Evolutionary conservation across 2,888 invertebrate species (phyloP).

Genomic region (Tipula unca): DNA sequence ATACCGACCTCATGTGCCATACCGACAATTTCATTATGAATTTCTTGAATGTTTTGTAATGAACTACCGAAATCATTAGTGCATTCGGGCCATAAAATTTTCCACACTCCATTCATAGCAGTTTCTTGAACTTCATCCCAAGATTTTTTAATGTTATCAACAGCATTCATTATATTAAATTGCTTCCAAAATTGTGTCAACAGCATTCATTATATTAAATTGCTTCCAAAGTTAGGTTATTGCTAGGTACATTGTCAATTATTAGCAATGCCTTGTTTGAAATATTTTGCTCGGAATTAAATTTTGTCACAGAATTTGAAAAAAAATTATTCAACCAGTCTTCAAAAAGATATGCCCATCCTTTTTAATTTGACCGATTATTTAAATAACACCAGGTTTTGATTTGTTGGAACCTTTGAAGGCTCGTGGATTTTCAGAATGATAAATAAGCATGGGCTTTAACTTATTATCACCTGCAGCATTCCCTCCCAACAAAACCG

Average conservation of each 20-base stretch:
- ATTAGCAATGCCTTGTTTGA: background rate
- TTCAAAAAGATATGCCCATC: background rate
- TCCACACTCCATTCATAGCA: background rate
- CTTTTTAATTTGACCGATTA: background rate
- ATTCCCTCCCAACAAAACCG: too few relatives aligned
- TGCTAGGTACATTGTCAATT: background rate
- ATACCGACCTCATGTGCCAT: too few relatives aligned
- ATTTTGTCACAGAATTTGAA: background rate
- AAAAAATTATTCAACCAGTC: too few relatives aligned
- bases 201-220: background rate
- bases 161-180: too few relatives aligned
- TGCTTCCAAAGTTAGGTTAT: too few relatives aligned
- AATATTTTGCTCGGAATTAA: background rate
- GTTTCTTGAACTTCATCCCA: background rate
- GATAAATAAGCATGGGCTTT: background rate
- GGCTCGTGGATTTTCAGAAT: too few relatives aligned
- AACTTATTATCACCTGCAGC: background rate
- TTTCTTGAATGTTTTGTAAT: too few relatives aligned
- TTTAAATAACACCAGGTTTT: background rate
- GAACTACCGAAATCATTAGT: too few relatives aligned
- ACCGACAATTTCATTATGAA: too few relatives aligned
- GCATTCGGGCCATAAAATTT: too few relatives aligned
- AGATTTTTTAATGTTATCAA: too few relatives aligned
- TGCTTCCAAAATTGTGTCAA: too few relatives aligned
- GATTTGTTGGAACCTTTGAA: background rate